phyloP scores from a whole-genome alignment of 2,113 vertebrate genomes.

The Sprattus sprattus region DNA sequence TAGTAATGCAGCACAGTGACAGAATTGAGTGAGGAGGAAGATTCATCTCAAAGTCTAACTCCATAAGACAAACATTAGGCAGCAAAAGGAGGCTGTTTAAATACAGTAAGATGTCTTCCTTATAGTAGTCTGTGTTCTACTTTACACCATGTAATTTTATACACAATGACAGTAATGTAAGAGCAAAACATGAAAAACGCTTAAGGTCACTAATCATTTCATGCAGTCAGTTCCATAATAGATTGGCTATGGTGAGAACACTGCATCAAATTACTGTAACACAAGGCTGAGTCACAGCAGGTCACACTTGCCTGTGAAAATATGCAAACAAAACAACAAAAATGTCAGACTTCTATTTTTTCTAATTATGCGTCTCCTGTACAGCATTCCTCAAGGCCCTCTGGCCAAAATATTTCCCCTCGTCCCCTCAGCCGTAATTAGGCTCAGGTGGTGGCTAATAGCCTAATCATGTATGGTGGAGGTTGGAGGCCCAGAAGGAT shows the following conservation, averaged over 20 bases:
- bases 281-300: neutral
- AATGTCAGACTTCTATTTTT: neutral
- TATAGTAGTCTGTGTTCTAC: neutral
- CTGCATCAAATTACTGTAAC: neutral
- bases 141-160: conserved; percentile 9
- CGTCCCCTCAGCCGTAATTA: neutral
- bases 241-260: conserved; percentile 7
- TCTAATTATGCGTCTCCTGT: neutral
- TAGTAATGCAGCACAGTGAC: neutral
- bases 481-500: neutral
- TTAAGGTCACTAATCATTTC: conserved; percentile 8
- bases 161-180: conserved; percentile 9
- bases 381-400: neutral
- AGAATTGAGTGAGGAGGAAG: neutral
- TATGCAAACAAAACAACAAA: neutral
- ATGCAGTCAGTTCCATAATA: conserved; percentile 8
- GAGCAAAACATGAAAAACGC: conserved; percentile 1
- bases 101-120: neutral
- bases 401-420: neutral
- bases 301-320: neutral
- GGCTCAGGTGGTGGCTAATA: conserved; percentile 12
- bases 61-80: neutral
- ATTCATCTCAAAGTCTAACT: neutral
- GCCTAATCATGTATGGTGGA: conserved; percentile 6
- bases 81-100: neutral